Evolutionary conservation across 1,140 invertebrate species (phyloP), one percentile per base, ranked within the genome.

Genomic region (Galleria mellonella): DNA sequence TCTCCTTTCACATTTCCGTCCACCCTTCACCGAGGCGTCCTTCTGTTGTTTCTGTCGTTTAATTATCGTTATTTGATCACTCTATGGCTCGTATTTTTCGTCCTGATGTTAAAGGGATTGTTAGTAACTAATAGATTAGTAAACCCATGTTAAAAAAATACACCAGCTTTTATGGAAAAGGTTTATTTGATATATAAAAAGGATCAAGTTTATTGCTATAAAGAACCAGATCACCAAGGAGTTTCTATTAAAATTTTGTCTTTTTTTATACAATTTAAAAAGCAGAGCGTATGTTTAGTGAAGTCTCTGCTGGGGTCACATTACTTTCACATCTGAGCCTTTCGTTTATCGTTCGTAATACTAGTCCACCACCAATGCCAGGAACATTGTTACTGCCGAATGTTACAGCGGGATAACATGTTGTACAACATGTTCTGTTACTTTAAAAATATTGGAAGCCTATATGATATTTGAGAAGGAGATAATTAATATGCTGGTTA

Each of bases 71-170:
- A 23, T 23, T 23, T 48, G 15, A 50, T 38, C 13, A 36, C 12
- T 46, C 39, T 59, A 50, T 58, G 52, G 51, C 47, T 63, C 49
- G 42, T 41, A 35, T 55, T 33, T 49, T 37, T n/a, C n/a, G n/a
- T n/a, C 36, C 35, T 43, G 36, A 17, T 55, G 65, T 78, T 81
- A 78, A 44, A 47, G 75, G 77, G 68, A 41, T 54, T 65, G 77
- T 84, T 84, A 84, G 78, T 82, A 51, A 57, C 75, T 75, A 66
- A 54, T 47, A 52, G 53, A 85, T 85, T 85, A 85, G 81, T 85
- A 74, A 47, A 58, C 81, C 76, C 81, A 83, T 84, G 76, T 84
- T 84, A 84, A 84, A 84, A 84, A 62, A 84, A 84, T 84, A 84
- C 78, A 83, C 81, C 81, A 75, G 62, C 51, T 84, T 82, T 84